A percentile compares a stretch with the other conserved stretches of the same genome.
These are phyloP conservation scores for Chrysotoxum bicinctum DNA, from an alignment of 2,888 invertebrate genomes.

Conservation along the genomic window DNA sequence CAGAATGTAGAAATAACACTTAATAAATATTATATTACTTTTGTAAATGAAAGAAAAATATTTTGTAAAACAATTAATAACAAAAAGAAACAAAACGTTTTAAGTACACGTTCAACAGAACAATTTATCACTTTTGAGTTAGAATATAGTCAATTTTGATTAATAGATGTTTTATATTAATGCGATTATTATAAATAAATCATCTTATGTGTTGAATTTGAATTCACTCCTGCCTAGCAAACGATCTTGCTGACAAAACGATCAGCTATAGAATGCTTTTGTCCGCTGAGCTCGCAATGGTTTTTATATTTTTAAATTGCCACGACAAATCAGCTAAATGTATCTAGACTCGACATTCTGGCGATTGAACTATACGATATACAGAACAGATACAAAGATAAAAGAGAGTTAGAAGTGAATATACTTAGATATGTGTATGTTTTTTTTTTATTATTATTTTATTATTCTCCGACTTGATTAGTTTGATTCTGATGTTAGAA, in stretches of 20 bases:
- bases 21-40: conserved; percentile 15
- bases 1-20: conserved; percentile 7
- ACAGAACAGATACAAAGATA: conserved; percentile 34
- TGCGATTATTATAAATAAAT: conserved; percentile 6
- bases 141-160: conserved; percentile 5
- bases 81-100: conserved; percentile 27
- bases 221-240: conserved; percentile 3
- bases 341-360: conserved; percentile 11
- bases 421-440: neutral
- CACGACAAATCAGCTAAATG: conserved; percentile 18
- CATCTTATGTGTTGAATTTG: neutral
- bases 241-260: conserved; percentile 44
- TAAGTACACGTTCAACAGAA: conserved; percentile 51
- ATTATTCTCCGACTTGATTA: conserved; percentile 41
- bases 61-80: neutral
- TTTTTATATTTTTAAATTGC: conserved; percentile 56
- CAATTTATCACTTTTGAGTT: conserved; percentile 34
- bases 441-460: conserved; percentile 8
- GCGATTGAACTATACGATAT: conserved; percentile 5
- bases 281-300: conserved; percentile 34
- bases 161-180: neutral
- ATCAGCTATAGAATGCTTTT: conserved; percentile 60
- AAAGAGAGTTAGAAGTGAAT: conserved; percentile 20
- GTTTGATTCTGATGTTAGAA: conserved; percentile 35
- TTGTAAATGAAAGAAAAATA: neutral